Conservation (phyloP, 2,888 invertebrate genomes). For the Amphipyra berbera region DNA sequence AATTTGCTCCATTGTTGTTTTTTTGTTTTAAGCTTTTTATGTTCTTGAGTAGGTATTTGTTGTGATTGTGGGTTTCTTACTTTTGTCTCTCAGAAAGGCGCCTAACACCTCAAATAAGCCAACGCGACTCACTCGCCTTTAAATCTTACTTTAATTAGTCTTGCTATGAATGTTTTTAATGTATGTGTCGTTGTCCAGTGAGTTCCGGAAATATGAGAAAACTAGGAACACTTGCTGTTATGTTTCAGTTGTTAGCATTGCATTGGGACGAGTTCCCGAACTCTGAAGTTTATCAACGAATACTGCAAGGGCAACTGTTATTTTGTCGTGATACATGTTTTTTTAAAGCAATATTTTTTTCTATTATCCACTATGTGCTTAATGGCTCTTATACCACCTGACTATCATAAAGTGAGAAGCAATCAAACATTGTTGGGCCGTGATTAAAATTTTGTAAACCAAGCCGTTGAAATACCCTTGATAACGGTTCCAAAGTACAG, state of each 20-base stretch:
- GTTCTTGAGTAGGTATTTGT: constrained; percentile 79
- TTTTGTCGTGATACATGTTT: constrained; percentile 3
- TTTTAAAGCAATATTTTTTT: background rate
- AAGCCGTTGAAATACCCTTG: constrained; percentile 67
- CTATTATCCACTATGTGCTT: constrained; percentile 13
- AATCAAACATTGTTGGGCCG: constrained; percentile 25
- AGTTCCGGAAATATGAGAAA: constrained; percentile 73
- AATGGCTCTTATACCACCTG: constrained; percentile 4
- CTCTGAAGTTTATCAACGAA: background rate
- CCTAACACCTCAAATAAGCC: constrained; percentile 65
- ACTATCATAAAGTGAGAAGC: constrained; percentile 1
- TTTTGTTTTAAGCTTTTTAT: constrained; percentile 79
- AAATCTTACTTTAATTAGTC: constrained; percentile 72
- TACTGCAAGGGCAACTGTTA: constrained; percentile 1
- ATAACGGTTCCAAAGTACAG: constrained; percentile 75
- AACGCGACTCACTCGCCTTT: constrained; percentile 54
- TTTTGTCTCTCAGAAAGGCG: constrained; percentile 70
- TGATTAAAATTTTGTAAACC: constrained; percentile 26
- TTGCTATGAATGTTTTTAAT: constrained; percentile 76
- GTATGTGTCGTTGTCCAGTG: constrained; percentile 71
- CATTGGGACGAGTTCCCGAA: constrained; percentile 10
- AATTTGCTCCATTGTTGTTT: constrained; percentile 76
- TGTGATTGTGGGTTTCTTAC: constrained; percentile 78
- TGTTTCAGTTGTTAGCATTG: constrained; percentile 25
- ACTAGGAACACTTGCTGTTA: constrained; percentile 52